Percentiles rank a stretch among this genome's conserved stretches.
Evolutionary conservation across 2,888 invertebrate species (phyloP).

Genomic region (Cheilosia variabilis): DNA sequence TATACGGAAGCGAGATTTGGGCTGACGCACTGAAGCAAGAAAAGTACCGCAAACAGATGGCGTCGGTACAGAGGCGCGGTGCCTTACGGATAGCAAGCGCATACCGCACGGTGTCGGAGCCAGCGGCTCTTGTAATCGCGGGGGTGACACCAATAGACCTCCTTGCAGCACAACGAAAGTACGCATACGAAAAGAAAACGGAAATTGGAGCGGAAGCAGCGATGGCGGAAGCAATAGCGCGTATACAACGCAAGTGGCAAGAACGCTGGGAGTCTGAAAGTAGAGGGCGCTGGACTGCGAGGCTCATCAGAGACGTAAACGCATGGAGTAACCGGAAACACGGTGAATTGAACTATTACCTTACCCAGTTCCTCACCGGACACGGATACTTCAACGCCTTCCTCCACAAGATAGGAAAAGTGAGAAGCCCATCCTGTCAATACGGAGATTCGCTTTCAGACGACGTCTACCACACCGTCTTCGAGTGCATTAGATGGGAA

Average conservation of each 20-base stretch:
- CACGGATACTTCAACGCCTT: neutral
- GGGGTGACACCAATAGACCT: conserved; percentile 8
- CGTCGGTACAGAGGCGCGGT: neutral
- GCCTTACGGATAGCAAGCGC: neutral
- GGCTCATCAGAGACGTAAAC: neutral
- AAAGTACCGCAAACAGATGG: conserved; percentile 3
- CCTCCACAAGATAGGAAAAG: neutral
- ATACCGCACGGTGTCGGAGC: neutral
- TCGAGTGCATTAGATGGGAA: too few species aligned
- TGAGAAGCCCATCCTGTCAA: neutral
- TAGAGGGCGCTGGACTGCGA: neutral
- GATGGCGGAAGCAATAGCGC: neutral
- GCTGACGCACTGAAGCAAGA: neutral
- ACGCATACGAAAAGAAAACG: neutral
- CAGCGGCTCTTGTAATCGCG: neutral
- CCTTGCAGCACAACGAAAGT: neutral
- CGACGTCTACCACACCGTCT: too few species aligned
- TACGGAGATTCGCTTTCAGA: neutral
- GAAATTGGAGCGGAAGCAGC: neutral
- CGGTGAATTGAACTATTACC: neutral
- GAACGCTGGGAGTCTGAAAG: neutral
- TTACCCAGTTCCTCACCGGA: neutral
- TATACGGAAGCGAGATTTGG: neutral
- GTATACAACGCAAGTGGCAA: neutral
- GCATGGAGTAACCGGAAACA: neutral